Evolutionary conservation across 2,113 vertebrate genomes (phyloP).

Genomic region (Nyctereutes procyonoides): DNA sequence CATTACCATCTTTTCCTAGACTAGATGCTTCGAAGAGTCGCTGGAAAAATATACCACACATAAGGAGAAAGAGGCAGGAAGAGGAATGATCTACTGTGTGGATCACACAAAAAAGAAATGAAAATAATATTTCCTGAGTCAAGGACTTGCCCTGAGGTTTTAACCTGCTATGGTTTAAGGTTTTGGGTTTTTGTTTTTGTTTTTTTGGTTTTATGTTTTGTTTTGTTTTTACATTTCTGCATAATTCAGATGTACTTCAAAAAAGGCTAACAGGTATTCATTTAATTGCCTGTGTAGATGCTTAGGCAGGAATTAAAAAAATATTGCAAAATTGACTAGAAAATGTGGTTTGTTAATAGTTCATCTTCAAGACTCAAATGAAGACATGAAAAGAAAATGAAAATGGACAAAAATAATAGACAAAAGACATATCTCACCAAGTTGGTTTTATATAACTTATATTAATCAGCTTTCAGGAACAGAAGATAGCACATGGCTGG

Average conservation of each 20-base stretch:
- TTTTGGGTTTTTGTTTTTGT: neutral
- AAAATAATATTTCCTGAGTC: constrained; percentile 41
- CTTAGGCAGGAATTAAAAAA: constrained; percentile 33
- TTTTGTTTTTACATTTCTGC: constrained; percentile 15
- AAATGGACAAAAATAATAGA: constrained; percentile 3
- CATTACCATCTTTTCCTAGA: neutral
- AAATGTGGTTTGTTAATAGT: neutral
- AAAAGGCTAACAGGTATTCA: constrained; percentile 45
- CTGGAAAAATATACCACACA: neutral
- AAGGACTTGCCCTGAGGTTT: constrained; percentile 45
- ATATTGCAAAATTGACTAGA: constrained; percentile 29
- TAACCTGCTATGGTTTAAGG: neutral
- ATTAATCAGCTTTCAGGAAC: neutral
- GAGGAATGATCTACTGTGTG: neutral
- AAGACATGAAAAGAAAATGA: neutral
- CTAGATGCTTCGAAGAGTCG: neutral
- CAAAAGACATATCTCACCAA: neutral
- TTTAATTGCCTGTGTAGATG: constrained; percentile 40
- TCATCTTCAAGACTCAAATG: constrained; percentile 36
- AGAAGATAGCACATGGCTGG: neutral
- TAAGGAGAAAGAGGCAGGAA: constrained; percentile 19
- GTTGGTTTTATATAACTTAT: neutral
- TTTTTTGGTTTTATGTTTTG: neutral
- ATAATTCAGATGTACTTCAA: constrained; percentile 43
- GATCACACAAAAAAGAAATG: neutral